Conservation (phyloP, 2,797 vertebrate genomes). For the Cossypha niveicapilla region DNA sequence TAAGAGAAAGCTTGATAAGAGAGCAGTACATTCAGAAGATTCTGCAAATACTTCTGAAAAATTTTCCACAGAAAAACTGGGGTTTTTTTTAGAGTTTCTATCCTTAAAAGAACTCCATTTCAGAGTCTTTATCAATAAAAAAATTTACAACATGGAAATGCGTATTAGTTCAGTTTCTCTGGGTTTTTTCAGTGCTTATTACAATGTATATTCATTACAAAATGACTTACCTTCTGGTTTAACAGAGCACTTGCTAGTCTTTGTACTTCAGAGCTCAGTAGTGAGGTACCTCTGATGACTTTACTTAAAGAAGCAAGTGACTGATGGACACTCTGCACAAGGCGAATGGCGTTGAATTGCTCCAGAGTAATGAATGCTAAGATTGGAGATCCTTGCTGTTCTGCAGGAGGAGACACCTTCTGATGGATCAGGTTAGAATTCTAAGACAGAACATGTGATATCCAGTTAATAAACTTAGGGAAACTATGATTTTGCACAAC, state of each 20-base stretch:
- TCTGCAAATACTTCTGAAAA: background rate
- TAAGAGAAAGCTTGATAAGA: background rate
- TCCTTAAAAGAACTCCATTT: background rate
- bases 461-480: background rate
- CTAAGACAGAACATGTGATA: conserved; percentile 61
- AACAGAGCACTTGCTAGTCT: conserved; percentile 88
- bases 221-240: conserved; percentile 88
- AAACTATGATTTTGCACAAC: background rate
- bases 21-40: background rate
- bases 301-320: conserved; percentile 94
- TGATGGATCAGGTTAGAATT: conserved; percentile 93
- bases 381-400: conserved; percentile 85
- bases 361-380: conserved; percentile 88
- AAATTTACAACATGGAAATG: background rate
- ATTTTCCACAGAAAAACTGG: background rate
- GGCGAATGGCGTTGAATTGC: conserved; percentile 87
- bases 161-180: background rate
- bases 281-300: conserved; percentile 91
- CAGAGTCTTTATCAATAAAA: background rate
- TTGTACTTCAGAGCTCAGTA: conserved; percentile 88
- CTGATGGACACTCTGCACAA: conserved; percentile 93
- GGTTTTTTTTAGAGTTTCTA: background rate
- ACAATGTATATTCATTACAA: background rate
- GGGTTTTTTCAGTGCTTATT: background rate
- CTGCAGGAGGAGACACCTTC: conserved; percentile 85